phyloP scores from a whole-genome alignment of 2,797 vertebrate genomes.

The Agapornis canus region DNA sequence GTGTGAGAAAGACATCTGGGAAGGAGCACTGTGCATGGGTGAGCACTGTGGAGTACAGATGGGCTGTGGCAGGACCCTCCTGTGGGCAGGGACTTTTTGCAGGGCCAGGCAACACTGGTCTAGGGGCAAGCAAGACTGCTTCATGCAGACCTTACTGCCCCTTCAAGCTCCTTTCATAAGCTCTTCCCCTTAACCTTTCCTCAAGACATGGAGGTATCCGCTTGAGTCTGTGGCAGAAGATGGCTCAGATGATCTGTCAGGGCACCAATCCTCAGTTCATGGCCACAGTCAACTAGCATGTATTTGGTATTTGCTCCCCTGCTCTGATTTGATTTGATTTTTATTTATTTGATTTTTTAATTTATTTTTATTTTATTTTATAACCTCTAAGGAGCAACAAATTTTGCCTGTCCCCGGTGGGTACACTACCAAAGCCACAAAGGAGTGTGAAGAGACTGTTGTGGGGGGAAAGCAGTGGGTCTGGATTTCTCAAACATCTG shows the following conservation, averaged over 20 bases:
- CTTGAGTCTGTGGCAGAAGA: fast-evolving
- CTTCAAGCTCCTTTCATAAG: not conserved
- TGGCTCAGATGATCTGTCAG: not conserved
- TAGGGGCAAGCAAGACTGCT: not conserved
- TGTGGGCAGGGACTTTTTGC: not conserved
- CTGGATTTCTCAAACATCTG: not conserved
- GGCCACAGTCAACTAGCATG: not conserved
- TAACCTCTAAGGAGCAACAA: not conserved
- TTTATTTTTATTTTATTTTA: not conserved
- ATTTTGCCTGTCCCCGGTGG: not conserved
- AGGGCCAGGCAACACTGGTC: not conserved
- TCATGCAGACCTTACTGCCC: not conserved
- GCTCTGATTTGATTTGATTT: not conserved
- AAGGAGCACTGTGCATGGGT: not conserved
- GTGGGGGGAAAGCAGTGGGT: not conserved
- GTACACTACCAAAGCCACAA: not conserved
- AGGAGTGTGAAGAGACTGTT: not conserved
- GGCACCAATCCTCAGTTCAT: not conserved
- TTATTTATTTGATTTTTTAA: not conserved
- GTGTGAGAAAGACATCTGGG: not conserved
- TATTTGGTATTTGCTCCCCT: not conserved
- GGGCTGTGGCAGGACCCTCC: not conserved
- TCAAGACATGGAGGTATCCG: not conserved
- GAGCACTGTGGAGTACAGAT: fast-evolving
- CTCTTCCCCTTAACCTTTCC: not conserved